Conservation (phyloP, 2,113 vertebrate species). For the Litocranius walleri region DNA sequence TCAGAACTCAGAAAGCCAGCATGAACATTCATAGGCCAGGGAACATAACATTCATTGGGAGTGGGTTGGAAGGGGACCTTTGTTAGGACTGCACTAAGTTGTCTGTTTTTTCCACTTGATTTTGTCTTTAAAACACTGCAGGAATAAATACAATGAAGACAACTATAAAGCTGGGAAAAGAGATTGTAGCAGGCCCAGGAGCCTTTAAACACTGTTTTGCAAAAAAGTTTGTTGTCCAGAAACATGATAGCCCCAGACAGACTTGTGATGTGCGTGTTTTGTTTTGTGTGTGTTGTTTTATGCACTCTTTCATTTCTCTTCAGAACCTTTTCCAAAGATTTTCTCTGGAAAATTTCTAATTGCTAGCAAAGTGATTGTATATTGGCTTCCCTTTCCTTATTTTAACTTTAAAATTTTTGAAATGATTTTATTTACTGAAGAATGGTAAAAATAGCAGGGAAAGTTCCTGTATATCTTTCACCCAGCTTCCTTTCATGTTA, state of each 20-base stretch:
- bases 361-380: neutral
- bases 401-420: constrained; percentile 1
- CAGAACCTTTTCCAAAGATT: neutral
- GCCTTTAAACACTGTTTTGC: neutral
- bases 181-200: neutral
- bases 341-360: neutral
- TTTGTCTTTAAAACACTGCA: neutral
- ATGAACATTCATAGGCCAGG: neutral
- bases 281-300: neutral
- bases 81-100: neutral
- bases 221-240: neutral
- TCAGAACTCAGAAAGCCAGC: constrained; percentile 56
- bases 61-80: neutral
- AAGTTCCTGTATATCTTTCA: neutral
- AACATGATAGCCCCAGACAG: neutral
- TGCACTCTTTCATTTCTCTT: neutral
- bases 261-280: neutral
- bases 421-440: constrained; percentile 20
- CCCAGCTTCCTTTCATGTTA: neutral
- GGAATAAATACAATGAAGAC: neutral
- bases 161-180: neutral
- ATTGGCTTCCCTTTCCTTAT: neutral
- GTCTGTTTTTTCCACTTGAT: neutral
- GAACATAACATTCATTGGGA: neutral
- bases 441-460: neutral